Conservation (phyloP, 1,140 invertebrate species). For the Zaprionus lachaisei region DNA sequence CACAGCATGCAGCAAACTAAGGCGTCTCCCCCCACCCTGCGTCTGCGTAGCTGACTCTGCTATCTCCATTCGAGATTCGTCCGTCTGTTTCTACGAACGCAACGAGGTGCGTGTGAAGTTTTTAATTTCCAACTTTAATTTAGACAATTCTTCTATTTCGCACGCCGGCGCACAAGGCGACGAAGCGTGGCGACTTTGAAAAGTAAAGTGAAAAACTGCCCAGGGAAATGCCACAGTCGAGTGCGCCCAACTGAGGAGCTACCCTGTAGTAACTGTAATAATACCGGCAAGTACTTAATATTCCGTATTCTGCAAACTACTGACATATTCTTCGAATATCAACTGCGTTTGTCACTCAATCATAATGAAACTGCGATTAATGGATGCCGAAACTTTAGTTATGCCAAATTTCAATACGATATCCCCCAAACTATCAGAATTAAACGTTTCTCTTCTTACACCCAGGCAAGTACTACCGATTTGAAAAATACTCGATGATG, state of each 20-base stretch:
- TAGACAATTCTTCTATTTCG: conserved; percentile 72
- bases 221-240: neutral
- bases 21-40: neutral
- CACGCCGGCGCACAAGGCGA: conserved; percentile 55
- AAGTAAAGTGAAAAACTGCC: neutral
- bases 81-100: conserved; percentile 22
- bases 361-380: too few relatives aligned
- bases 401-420: neutral
- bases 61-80: conserved; percentile 24
- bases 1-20: neutral
- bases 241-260: neutral
- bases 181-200: conserved; percentile 62
- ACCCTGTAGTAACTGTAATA: neutral
- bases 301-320: too few relatives aligned
- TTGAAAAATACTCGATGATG: neutral
- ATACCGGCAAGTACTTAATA: too few relatives aligned
- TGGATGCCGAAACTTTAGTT: neutral
- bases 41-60: conserved; percentile 15
- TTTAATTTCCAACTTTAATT: conserved; percentile 80
- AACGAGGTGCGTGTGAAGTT: conserved; percentile 73
- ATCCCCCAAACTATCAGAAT: neutral
- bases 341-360: neutral
- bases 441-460: neutral
- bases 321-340: neutral
- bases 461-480: neutral